phyloP scores from a whole-genome alignment of 2,888 invertebrate species.

The Dicyrtomina minuta region DNA sequence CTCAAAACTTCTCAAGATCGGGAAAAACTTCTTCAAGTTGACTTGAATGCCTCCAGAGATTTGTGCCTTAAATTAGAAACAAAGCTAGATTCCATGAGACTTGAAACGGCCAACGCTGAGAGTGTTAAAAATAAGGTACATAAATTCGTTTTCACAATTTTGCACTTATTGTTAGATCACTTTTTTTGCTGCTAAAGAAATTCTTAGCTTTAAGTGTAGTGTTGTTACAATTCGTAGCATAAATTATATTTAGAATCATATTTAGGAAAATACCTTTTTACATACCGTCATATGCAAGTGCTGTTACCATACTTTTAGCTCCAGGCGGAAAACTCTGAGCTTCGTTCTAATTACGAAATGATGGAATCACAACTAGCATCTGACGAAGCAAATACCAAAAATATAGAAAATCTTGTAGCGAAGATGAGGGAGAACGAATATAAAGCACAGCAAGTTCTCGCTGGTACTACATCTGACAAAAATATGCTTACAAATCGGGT shows the following conservation, averaged over 20 bases:
- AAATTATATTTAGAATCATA: too few relatives aligned
- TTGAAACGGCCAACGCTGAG: constrained; percentile 45
- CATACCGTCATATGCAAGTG: too few relatives aligned
- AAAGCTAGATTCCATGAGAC: constrained; percentile 45
- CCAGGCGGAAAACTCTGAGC: constrained; percentile 44
- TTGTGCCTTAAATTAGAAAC: constrained; percentile 43
- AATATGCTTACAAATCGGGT: constrained; percentile 36
- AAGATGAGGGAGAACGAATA: constrained; percentile 47
- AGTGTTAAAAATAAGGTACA: constrained; percentile 44
- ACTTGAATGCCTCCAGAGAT: constrained; percentile 44
- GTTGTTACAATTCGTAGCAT: too few relatives aligned
- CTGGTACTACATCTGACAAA: constrained; percentile 38
- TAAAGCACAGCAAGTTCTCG: constrained; percentile 32
- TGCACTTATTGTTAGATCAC: not conserved
- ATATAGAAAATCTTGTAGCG: constrained; percentile 42
- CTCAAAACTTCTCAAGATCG: constrained; percentile 26
- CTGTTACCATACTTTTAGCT: constrained; percentile 40
- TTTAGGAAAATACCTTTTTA: too few relatives aligned
- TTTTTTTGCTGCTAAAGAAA: not conserved
- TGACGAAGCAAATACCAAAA: constrained; percentile 36
- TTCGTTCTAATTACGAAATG: constrained; percentile 35
- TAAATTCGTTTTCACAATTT: too few relatives aligned
- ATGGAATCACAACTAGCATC: constrained; percentile 38
- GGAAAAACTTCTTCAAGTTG: constrained; percentile 41
- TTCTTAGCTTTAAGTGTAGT: not conserved